A percentile compares a stretch with the other conserved stretches of the same genome.
Conservation (phyloP, 2,888 invertebrate species). For the Apamea monoglypha region DNA sequence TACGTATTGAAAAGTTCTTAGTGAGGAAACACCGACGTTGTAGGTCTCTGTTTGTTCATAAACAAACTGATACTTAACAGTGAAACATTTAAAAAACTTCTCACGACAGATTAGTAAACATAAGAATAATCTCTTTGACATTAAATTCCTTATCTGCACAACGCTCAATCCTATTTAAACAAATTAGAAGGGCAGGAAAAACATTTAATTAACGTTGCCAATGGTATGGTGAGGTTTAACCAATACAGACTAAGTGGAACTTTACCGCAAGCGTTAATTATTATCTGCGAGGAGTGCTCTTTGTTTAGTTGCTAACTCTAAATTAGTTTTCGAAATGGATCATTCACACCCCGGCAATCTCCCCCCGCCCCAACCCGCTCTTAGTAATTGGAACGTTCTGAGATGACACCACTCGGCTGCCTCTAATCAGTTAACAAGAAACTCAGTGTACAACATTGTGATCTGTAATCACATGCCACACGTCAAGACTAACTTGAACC, state of each 20-base stretch:
- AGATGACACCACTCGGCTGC: slow-evolving; percentile 89
- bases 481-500: slow-evolving; percentile 60
- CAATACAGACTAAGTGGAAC: slow-evolving; percentile 88
- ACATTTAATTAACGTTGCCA: slow-evolving; percentile 82
- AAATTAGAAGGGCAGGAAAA: slow-evolving; percentile 65
- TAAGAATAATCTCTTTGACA: slow-evolving; percentile 23
- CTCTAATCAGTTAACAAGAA: slow-evolving; percentile 90
- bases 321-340: slow-evolving; percentile 91
- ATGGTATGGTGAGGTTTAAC: slow-evolving; percentile 85
- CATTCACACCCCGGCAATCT: slow-evolving; percentile 87
- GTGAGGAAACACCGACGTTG: neutral
- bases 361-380: slow-evolving; percentile 76
- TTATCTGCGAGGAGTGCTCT: slow-evolving; percentile 90
- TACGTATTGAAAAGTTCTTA: neutral
- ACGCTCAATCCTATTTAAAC: slow-evolving; percentile 56
- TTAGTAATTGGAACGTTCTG: slow-evolving; percentile 90
- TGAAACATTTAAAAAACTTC: slow-evolving; percentile 12
- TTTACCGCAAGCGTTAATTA: slow-evolving; percentile 90
- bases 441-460: slow-evolving; percentile 85
- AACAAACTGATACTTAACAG: slow-evolving; percentile 6
- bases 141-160: slow-evolving; percentile 32
- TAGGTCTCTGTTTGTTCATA: slow-evolving; percentile 3
- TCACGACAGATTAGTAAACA: slow-evolving; percentile 20
- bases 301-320: slow-evolving; percentile 91
- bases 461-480: slow-evolving; percentile 77